Conservation (phyloP, 2,113 vertebrate genomes). For the Clarias gariepinus region DNA sequence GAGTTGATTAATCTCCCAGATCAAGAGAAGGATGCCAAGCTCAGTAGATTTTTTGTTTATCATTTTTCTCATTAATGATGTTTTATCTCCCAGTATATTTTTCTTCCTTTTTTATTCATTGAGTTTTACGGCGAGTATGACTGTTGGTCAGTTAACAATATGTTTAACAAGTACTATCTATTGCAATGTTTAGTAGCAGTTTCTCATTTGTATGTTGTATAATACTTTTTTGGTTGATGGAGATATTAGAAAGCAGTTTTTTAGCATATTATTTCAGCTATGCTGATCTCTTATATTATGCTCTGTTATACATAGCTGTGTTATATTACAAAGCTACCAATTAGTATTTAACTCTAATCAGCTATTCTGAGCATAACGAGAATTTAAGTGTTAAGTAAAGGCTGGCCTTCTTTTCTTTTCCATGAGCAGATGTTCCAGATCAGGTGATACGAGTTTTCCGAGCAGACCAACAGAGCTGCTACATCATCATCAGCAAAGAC, state of each 20-base stretch:
- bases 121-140: conserved; percentile 93
- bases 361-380: not conserved
- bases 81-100: not conserved
- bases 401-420: not conserved
- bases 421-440: conserved; percentile 87
- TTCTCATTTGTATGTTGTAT: not conserved
- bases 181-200: no score
- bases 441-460: conserved; percentile 96
- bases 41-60: no score
- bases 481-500: conserved; percentile 97
- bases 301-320: no score
- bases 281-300: not conserved
- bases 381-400: not conserved
- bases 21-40: no score
- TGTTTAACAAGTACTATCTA: no score
- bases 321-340: not conserved
- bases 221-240: not conserved
- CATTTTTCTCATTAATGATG: no score
- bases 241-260: not conserved
- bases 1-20: no score
- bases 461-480: conserved; percentile 96
- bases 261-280: not conserved
- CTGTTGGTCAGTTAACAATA: not conserved
- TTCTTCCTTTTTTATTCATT: conserved; percentile 74
- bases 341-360: not conserved